Evolutionary conservation across 2,797 vertebrate species (phyloP), one percentile per base, ranked within the genome.

Genomic region (Lophotriccus pileatus): DNA sequence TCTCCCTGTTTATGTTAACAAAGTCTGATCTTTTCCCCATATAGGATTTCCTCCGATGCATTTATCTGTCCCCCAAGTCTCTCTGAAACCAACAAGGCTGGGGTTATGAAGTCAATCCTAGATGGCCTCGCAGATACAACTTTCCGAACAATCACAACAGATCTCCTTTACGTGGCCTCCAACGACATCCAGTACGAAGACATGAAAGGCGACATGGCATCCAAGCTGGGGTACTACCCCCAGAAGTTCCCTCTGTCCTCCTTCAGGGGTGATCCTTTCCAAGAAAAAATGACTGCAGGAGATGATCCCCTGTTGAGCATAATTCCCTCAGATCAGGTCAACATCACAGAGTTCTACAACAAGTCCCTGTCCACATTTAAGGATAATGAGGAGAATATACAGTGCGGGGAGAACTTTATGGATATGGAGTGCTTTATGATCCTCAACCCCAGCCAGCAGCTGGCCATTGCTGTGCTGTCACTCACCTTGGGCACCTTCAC

Each of bases 381-480:
- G 96, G 99, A 99, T 72, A 99, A 98, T 69, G 98, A 98, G 11
- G 98, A 98, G 58, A 99, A 96, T 70, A 98, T 99, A 94, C 99
- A 99, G 81, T 99, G 99, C 32, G 99, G 99, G 52, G 99, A 99
- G 98, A 99, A 99, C 98, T 99, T 99, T 90, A 99, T 99, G 99
- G 99, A 99, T 98, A 99, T 99, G 99, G 99, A 99, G 95, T 99
- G 99, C 92, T 99, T 99, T 97, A 99, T 99, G 99, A 99, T 99
- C 94, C 98, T 99, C 97, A 99, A 99, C 43, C 99, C 99, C 69
- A 99, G 99, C 95, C 99, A 99, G 98, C 99, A 99, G 98, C 97
- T 99, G 96, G 99, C 99, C 39, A 98, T 99, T 3, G 99, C 99
- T 0, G 98, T 99, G 78, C 97, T 99, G 96, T 99, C 99, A 0